phyloP scores from a whole-genome alignment of 2,113 vertebrate species.

The Protobothrops flavoviridis region DNA sequence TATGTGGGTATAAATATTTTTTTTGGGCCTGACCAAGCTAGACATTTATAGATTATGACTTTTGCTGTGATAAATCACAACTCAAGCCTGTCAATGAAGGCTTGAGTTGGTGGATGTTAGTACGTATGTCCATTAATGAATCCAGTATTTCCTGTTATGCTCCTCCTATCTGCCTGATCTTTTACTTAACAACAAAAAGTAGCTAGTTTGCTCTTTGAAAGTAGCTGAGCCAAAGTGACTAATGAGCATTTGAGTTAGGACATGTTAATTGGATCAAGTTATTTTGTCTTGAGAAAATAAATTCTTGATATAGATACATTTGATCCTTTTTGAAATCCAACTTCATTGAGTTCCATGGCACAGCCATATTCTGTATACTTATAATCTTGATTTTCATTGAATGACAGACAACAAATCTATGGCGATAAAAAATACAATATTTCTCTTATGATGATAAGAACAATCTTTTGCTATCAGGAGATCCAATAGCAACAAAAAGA shows the following conservation, averaged over 20 bases:
- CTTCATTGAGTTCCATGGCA: neutral
- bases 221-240: neutral
- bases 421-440: no score
- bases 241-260: neutral
- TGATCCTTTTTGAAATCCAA: neutral
- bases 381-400: no score
- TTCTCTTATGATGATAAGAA: neutral
- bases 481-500: neutral
- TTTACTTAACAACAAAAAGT: neutral
- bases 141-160: neutral
- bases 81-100: neutral
- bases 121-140: neutral
- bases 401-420: no score
- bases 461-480: neutral
- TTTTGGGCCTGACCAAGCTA: no score
- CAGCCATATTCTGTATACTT: neutral
- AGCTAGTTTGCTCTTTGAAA: neutral
- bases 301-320: neutral
- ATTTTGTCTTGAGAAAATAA: neutral
- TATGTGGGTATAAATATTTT: no score
- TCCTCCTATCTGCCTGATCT: neutral
- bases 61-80: neutral
- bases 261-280: neutral
- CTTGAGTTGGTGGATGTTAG: neutral
- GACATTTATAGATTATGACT: no score